Base-by-base conservation (phyloP, 2,888 invertebrate species). In the Drosophila histrio region DNA sequence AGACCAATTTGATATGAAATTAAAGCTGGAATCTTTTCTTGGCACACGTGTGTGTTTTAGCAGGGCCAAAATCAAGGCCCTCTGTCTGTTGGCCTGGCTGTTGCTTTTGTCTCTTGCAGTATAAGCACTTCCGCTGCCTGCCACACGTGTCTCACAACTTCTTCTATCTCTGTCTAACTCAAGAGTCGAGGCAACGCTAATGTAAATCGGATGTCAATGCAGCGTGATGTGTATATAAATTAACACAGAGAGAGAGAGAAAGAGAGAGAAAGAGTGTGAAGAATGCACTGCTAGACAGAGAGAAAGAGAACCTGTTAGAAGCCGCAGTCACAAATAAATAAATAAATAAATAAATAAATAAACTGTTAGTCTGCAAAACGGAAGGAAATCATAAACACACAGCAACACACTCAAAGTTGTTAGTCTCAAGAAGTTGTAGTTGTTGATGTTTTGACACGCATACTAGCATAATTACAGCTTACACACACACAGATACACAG, bases 171-270 rank as follows among this genome's bases (percentile, higher is more conserved):
- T 11, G 24, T 30, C n/a, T 1, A 52, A 17, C 13, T 8, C 74
- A 47, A 47, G 53, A 61, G 58, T 52, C 61, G 73, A 43, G 54
- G 54, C 83, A 82, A 54, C 84, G 81, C 88, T 90, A 90, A 90
- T 90, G 91, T 90, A 90, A 90, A 90, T 90, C 91, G 91, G 90
- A 90, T 90, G 90, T 90, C 89, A 89, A 86, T 86, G 89, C 86
- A 82, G 59, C 68, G 71, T 74, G 86, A 88, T 90, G 89, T 88
- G 90, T 79, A 89, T 89, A 90, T 81, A 87, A 90, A 90, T 90
- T 80, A 87, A 50, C 58, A 62, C 52, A 32, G 41, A 22, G 44
- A n/a, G 17, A 22, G 22, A 17, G 44, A 17, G 38, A 32, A 26
- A 15, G 38, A 22, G 49, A 15, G 39, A 32, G 61, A 54, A 52